A percentile compares a stretch with the other conserved stretches of the same genome.
These are phyloP conservation scores for Sericinus montela DNA, from an alignment of 2,888 invertebrate species.

Conservation along the genomic window DNA sequence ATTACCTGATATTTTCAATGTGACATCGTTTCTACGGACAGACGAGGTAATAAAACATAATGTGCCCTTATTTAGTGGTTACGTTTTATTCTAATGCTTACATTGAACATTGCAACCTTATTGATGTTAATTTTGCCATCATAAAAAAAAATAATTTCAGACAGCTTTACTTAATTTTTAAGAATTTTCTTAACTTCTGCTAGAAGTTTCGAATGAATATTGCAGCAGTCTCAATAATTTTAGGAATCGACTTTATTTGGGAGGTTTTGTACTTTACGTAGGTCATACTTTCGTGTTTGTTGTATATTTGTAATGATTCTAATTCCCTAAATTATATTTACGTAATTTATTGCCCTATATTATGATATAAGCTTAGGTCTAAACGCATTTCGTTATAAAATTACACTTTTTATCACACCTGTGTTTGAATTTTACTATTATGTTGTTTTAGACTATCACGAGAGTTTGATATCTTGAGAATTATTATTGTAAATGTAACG, in stretches of 20 bases:
- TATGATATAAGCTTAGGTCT: constrained; percentile 63
- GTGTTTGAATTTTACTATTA: constrained; percentile 56
- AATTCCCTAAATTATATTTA: constrained; percentile 75
- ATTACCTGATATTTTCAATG: background rate
- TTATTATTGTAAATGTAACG: constrained; percentile 76
- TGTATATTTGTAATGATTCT: constrained; percentile 64
- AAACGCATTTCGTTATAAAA: constrained; percentile 71
- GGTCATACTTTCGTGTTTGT: constrained; percentile 40
- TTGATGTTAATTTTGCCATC: constrained; percentile 22
- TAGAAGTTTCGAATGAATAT: constrained; percentile 7
- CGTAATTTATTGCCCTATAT: constrained; percentile 72
- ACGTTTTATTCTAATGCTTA: background rate
- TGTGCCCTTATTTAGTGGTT: constrained; percentile 3
- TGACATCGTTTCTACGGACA: background rate
- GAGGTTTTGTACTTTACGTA: constrained; percentile 16
- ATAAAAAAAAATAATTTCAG: constrained; percentile 34
- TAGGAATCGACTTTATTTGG: constrained; percentile 23
- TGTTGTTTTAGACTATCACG: constrained; percentile 68
- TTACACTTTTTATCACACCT: constrained; percentile 59
- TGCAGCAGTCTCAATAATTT: constrained; percentile 15
- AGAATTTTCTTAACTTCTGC: constrained; percentile 34
- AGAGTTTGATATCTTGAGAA: constrained; percentile 74
- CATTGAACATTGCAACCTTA: constrained; percentile 2
- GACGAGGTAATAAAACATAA: constrained; percentile 1
- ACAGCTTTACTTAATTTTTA: constrained; percentile 71